These are phyloP conservation scores for Eclectus roratus DNA, from an alignment of 2,113 vertebrate genomes.

Conservation along the genomic window DNA sequence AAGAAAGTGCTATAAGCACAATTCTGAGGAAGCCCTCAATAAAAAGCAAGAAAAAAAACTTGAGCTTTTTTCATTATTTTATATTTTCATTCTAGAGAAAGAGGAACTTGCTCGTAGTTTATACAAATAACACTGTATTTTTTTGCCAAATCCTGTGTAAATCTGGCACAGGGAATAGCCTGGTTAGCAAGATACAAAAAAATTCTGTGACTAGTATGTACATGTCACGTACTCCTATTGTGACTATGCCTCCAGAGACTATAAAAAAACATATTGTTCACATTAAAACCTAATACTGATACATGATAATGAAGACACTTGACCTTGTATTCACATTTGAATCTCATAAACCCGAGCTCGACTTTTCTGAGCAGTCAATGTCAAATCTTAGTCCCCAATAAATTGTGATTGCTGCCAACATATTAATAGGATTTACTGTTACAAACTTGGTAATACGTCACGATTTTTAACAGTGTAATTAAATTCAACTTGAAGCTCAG, in stretches of 20 bases:
- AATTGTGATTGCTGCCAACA: neutral
- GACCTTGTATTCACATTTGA: neutral
- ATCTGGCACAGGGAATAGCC: neutral
- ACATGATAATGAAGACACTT: neutral
- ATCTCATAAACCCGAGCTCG: neutral
- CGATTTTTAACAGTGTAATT: neutral
- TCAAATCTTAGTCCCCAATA: neutral
- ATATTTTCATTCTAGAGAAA: neutral
- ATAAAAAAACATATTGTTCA: neutral
- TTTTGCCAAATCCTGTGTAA: neutral
- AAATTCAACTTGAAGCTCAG: neutral
- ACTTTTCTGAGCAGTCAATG: neutral
- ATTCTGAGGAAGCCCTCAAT: neutral
- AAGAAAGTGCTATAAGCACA: neutral
- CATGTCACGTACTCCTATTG: neutral
- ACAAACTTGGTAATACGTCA: neutral
- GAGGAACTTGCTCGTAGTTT: neutral
- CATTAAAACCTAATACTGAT: neutral
- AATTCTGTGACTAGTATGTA: neutral
- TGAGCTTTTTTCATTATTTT: fast-evolving
- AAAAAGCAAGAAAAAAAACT: neutral
- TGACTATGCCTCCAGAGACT: neutral
- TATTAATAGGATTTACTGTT: neutral
- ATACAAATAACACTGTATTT: neutral
- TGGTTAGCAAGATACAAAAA: neutral